Evolutionary conservation across 2,888 invertebrate genomes (phyloP), one percentile per base, ranked within the genome.

Genomic region (Aporophyla nigra): DNA sequence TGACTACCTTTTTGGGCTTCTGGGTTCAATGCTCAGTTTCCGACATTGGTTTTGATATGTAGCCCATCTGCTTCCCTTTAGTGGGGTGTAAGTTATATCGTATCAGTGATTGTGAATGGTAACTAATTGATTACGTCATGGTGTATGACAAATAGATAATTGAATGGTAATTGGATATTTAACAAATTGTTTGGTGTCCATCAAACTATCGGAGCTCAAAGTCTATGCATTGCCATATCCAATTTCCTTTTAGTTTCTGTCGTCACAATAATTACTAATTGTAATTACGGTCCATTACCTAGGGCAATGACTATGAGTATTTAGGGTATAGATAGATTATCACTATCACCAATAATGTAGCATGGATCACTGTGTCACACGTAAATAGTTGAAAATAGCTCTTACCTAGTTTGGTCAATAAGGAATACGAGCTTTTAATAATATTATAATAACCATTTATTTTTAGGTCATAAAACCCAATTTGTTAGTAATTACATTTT

Each of bases 31-130:
- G 51, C 6, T 4, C 12, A 43, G n/a, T n/a, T 54, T 33, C 14
- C n/a, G n/a, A n/a, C n/a, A n/a, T n/a, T n/a, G n/a, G n/a, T n/a
- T n/a, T n/a, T n/a, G n/a, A n/a, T n/a, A n/a, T n/a, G n/a, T 40
- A 49, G 27, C 16, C 7, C 9, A 6, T 16, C 12, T 12, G 10
- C 14, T 19, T 51, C 16, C 59, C 5, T 58, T 53, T n/a, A 43
- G 9, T 27, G n/a, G 2, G 14, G 14, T 46, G 24, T 71, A 5
- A 10, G n/a, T 40, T 49, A 74, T 27, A 58, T n/a, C 14, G n/a
- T 71, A 27, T 27, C n/a, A 14, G 43, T 46, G 72, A 56, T 74
- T 51, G 1, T 75, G 51, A 51, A n/a, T 54, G 49, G 5, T 27
- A n/a, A 16, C 2, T 74, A n/a, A 59, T 43, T 75, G n/a, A n/a